phyloP scores from a whole-genome alignment of 2,797 vertebrate species.

The Epinephelus awoara region DNA sequence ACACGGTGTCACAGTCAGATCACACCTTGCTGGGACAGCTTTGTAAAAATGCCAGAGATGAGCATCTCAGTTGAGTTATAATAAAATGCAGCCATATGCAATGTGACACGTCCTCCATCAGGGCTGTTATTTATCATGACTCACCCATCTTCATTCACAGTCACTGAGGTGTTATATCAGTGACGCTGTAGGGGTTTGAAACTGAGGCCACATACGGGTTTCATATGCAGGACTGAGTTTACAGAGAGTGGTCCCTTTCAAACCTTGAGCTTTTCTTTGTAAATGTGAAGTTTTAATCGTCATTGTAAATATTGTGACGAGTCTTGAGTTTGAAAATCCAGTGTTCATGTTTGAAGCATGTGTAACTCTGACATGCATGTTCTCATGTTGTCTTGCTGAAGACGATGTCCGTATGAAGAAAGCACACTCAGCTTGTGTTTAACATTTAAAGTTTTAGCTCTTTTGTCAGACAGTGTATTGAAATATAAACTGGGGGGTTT shows the following conservation, averaged over 20 bases:
- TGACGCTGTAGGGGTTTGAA: constrained; percentile 30
- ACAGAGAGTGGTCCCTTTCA: neutral
- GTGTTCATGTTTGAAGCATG: neutral
- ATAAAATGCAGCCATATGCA: neutral
- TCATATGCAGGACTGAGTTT: neutral
- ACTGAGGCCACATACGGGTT: neutral
- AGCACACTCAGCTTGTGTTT: neutral
- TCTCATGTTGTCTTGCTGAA: neutral
- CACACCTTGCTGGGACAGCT: too few relatives aligned
- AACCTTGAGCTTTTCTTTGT: neutral
- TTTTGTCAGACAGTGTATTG: neutral
- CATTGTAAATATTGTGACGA: neutral
- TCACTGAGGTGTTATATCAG: constrained; percentile 16
- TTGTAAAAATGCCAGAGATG: too few relatives aligned
- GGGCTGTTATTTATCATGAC: constrained; percentile 28
- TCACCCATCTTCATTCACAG: constrained; percentile 35
- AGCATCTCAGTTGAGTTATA: neutral
- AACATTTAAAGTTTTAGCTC: neutral
- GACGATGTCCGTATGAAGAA: too few relatives aligned
- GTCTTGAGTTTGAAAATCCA: neutral
- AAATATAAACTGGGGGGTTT: neutral
- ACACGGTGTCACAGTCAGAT: too few relatives aligned
- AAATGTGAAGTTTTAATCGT: neutral
- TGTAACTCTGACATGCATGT: constrained; percentile 5
- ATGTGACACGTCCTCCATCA: constrained; percentile 9